Conservation (phyloP, 2,797 vertebrate species). For the Distichodus sexfasciatus region DNA sequence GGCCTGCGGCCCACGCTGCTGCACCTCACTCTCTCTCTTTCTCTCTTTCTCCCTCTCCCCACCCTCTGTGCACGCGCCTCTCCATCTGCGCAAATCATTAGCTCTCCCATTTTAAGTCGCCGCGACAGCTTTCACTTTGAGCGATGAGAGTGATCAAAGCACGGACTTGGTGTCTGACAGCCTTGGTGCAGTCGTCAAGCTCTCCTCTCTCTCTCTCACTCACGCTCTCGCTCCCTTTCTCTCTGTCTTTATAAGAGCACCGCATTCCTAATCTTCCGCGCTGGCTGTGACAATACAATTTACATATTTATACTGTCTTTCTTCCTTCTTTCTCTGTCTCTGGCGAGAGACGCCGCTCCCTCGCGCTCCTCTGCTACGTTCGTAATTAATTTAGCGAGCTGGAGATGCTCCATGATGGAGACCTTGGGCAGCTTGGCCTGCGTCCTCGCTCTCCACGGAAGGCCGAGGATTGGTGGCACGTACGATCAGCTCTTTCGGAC, state of each 20-base stretch:
- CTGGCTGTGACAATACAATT: slow-evolving; percentile 73
- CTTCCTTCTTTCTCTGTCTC: slow-evolving; percentile 54
- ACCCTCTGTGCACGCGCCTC: slow-evolving; percentile 1
- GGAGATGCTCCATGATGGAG: slow-evolving; percentile 24
- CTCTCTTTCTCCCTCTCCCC: too few relatives aligned
- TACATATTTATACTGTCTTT: slow-evolving; percentile 75
- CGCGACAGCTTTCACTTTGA: slow-evolving; percentile 70
- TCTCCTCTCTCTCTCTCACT: slow-evolving; percentile 42
- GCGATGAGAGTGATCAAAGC: slow-evolving; percentile 75
- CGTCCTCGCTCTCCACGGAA: too few relatives aligned
- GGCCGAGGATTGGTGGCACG: too few relatives aligned
- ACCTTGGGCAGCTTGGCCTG: not conserved
- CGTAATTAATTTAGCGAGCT: slow-evolving; percentile 43
- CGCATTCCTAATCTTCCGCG: slow-evolving; percentile 70
- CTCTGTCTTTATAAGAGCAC: slow-evolving; percentile 41
- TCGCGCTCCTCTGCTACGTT: slow-evolving; percentile 34
- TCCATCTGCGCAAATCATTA: slow-evolving; percentile 57
- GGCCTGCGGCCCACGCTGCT: slow-evolving; percentile 30
- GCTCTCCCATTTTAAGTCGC: slow-evolving; percentile 59
- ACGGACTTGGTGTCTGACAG: slow-evolving; percentile 60
- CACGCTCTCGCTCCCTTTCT: slow-evolving; percentile 4
- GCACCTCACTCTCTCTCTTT: slow-evolving; percentile 44
- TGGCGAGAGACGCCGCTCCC: slow-evolving; percentile 58
- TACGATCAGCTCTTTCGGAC: too few relatives aligned
- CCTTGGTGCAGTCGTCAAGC: slow-evolving; percentile 52